Conservation (phyloP, 2,888 invertebrate genomes). For the Limenitis camilla region DNA sequence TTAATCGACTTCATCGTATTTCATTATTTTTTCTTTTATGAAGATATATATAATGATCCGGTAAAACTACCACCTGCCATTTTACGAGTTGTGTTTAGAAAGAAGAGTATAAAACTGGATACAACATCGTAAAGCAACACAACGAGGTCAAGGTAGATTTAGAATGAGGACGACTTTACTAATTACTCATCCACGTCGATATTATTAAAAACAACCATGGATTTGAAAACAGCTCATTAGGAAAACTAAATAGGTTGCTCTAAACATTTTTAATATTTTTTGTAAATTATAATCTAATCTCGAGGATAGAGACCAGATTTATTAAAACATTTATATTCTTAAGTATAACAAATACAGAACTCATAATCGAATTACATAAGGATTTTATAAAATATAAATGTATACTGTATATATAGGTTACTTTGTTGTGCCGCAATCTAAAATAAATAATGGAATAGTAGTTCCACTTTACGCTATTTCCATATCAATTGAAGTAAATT, state of each 20-base stretch:
- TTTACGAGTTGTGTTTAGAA: conserved; percentile 47
- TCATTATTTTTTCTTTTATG: too few relatives aligned
- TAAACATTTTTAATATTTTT: not conserved
- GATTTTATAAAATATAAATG: not conserved
- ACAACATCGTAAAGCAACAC: conserved; percentile 52
- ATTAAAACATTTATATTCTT: not conserved
- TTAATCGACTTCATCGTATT: too few relatives aligned
- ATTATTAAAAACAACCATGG: conserved; percentile 15
- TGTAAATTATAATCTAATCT: not conserved
- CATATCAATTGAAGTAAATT: conserved; percentile 11
- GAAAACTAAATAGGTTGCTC: not conserved
- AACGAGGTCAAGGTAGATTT: conserved; percentile 68
- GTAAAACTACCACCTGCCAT: conserved; percentile 38
- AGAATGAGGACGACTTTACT: conserved; percentile 60
- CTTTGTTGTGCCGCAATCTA: conserved; percentile 2
- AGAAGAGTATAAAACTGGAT: conserved; percentile 55
- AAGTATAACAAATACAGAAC: not conserved
- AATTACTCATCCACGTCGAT: conserved; percentile 57
- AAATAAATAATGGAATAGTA: conserved; percentile 17
- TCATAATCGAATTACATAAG: too few relatives aligned
- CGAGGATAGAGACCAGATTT: not conserved
- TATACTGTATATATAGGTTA: not conserved
- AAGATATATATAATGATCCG: conserved; percentile 35
- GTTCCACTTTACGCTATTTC: conserved; percentile 4
- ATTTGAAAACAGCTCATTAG: not conserved